Evolutionary conservation across 2,113 vertebrate species (phyloP), one percentile per base, ranked within the genome.

Genomic region (Malurus elegans): DNA sequence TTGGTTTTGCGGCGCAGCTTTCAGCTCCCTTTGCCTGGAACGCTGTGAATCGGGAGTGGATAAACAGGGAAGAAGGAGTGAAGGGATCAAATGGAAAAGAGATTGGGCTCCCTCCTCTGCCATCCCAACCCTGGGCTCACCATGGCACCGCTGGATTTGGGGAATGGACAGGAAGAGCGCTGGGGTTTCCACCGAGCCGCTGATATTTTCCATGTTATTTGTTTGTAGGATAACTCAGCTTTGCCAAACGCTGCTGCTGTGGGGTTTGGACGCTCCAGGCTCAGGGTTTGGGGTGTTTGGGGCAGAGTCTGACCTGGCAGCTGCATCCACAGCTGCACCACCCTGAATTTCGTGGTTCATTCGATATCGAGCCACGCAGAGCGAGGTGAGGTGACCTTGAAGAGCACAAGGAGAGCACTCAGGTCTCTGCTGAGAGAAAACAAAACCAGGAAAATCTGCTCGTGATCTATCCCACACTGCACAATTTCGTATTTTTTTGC

Each of bases 291-390:
- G 4, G 31, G 26, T 38, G 7, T 74, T 66, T 47, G 40, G 36
- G 26, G 80, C 9, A 15, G 14, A 38, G 14, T 6, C 6, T 2
- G 8, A 29, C n/a, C 51, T 48, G 47, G 47, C 17, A 31, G 10
- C 32, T 58, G 26, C 26, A 9, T 4, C 47, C 69, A 11, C 16
- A 29, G 13, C 32, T 58, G 32, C 26, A 9, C 4, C 0, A 1
- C 5, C n/a, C 23, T 1, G 0, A 7, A 9, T 56, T 21, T 20
- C 0, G 0, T 9, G 18, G 24, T 3, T 48, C 2, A 0, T 9
- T 14, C 31, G 3, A 21, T 10, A 36, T 12, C 17, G 11, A 31
- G 26, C 32, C 0, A 0, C 1, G 5, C n/a, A 14, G n/a, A 6
- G 29, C 0, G n/a, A 21, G 26, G 14, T 28, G 45, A 25, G 60